Conservation (phyloP, 2,113 vertebrate genomes). For the Calyptommatus sinebrachiatus region DNA sequence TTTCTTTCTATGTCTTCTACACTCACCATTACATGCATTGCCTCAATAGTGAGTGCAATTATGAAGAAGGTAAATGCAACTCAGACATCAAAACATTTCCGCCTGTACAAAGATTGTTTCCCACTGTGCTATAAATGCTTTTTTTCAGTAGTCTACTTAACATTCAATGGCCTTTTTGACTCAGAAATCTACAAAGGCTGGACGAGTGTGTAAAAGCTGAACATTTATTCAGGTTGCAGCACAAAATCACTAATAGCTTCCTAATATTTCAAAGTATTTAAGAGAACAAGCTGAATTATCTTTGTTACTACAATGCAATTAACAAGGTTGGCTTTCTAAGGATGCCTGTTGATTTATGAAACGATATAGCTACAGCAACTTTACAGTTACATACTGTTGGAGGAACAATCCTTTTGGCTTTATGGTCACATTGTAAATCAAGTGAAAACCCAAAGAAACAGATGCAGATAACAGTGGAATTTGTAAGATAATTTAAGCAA, state of each 20-base stretch:
- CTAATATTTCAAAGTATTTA: slow-evolving; percentile 13
- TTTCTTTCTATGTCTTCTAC: no score
- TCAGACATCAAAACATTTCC: no score
- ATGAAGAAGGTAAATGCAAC: no score
- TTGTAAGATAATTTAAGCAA: slow-evolving; percentile 50
- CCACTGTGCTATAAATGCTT: neutral
- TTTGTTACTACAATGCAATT: slow-evolving; percentile 1
- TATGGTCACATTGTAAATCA: slow-evolving; percentile 20
- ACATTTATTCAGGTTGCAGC: slow-evolving; percentile 4
- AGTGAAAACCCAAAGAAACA: slow-evolving; percentile 19
- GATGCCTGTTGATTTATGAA: slow-evolving; percentile 6
- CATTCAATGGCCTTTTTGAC: no score
- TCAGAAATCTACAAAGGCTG: neutral
- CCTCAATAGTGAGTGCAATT: no score
- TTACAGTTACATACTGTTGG: slow-evolving; percentile 1
- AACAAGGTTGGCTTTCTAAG: slow-evolving; percentile 20
- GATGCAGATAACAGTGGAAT: slow-evolving; percentile 45
- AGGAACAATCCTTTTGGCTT: slow-evolving; percentile 38
- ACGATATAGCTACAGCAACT: slow-evolving; percentile 24
- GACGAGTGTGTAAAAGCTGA: neutral
- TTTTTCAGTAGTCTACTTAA: neutral
- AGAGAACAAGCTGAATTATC: slow-evolving; percentile 7
- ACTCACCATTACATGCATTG: no score
- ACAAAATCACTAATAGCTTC: neutral
- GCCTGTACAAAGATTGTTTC: neutral